Evolutionary conservation across 2,797 vertebrate genomes (phyloP).

Genomic region (Acanthurus leucopareius): DNA sequence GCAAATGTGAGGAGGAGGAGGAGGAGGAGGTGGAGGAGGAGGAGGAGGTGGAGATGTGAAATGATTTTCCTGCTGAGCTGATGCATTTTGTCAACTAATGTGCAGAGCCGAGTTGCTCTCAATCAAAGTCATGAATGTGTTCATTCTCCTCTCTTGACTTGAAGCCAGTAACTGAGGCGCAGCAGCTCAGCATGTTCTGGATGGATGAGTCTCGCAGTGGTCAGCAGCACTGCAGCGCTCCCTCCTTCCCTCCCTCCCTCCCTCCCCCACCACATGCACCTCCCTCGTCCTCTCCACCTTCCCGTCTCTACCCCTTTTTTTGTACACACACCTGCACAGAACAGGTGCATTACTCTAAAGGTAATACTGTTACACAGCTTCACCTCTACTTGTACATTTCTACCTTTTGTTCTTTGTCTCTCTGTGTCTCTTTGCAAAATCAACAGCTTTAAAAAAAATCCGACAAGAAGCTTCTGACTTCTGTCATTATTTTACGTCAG

Average conservation of each 20-base stretch:
- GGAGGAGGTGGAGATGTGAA: slow-evolving; percentile 12
- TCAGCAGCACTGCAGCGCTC: slow-evolving; percentile 75
- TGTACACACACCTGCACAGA: slow-evolving; percentile 31
- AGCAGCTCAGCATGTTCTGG: slow-evolving; percentile 72
- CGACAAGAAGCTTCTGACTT: slow-evolving; percentile 37
- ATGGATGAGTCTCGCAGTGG: slow-evolving; percentile 70
- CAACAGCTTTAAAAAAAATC: slow-evolving; percentile 17
- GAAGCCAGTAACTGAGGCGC: slow-evolving; percentile 53
- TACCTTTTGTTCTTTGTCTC: not conserved
- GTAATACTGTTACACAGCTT: not conserved
- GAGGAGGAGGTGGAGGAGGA: not conserved
- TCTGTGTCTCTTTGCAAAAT: slow-evolving; percentile 1
- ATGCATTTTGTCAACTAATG: slow-evolving; percentile 26
- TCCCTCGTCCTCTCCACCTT: slow-evolving; percentile 23
- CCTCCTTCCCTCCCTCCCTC: slow-evolving; percentile 34
- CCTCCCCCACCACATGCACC: slow-evolving; percentile 21
- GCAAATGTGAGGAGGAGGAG: slow-evolving; percentile 12
- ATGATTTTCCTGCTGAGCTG: slow-evolving; percentile 35
- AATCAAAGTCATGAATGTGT: slow-evolving; percentile 34
- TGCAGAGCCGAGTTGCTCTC: slow-evolving; percentile 42
- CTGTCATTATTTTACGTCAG: slow-evolving; percentile 38
- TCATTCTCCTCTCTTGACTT: slow-evolving; percentile 57
- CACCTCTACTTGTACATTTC: not conserved
- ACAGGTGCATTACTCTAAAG: slow-evolving; percentile 9
- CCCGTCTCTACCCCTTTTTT: not conserved